phyloP scores from a whole-genome alignment of 2,888 invertebrate species.

The Rotaria macrura region DNA sequence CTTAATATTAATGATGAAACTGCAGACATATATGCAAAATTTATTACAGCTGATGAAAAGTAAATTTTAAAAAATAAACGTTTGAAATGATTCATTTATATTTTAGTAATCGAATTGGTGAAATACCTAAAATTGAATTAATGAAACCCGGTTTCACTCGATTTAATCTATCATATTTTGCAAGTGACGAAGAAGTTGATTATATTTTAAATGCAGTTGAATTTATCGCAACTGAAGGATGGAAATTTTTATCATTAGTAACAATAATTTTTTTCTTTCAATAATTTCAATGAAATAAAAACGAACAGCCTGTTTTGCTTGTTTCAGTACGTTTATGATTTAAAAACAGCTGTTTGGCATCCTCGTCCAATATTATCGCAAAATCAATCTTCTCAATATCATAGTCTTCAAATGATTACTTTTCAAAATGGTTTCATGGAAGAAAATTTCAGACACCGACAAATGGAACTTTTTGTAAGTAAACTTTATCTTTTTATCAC shows the following conservation, averaged over 20 bases:
- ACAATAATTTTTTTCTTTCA: background rate
- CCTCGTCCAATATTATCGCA: background rate
- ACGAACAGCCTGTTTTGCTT: background rate
- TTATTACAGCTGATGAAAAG: background rate
- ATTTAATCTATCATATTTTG: conserved; percentile 30
- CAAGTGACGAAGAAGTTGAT: conserved; percentile 28
- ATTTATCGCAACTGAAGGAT: conserved; percentile 28
- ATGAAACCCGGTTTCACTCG: conserved; percentile 31
- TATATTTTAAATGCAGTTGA: conserved; percentile 31
- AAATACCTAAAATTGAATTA: background rate
- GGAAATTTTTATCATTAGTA: conserved; percentile 26
- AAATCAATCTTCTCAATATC: background rate
- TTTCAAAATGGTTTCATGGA: background rate
- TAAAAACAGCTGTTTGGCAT: background rate
- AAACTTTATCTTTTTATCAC: too few relatives aligned
- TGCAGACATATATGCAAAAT: background rate
- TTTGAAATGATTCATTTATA: too few relatives aligned
- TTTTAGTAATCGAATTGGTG: background rate
- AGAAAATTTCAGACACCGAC: background rate
- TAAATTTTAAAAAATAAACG: background rate
- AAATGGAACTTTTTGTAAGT: background rate
- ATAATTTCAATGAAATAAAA: too few relatives aligned
- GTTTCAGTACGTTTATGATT: background rate
- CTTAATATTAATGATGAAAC: background rate
- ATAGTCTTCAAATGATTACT: background rate